Percentiles rank a stretch among this genome's conserved stretches.
phyloP scores from a whole-genome alignment of 2,797 vertebrate species.

The Phyllotis vaccarum region DNA sequence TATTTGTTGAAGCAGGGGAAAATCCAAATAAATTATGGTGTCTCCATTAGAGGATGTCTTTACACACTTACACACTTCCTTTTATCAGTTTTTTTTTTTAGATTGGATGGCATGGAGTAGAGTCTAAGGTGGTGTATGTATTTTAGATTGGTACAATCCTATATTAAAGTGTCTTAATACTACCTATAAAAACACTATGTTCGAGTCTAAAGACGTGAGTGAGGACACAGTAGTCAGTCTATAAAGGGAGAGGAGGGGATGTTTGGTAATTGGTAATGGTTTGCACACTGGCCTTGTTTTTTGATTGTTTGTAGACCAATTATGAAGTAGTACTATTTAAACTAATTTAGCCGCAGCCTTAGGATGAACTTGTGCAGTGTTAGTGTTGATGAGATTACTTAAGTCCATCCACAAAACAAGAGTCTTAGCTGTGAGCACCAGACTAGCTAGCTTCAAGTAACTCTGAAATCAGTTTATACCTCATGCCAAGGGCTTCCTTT shows the following conservation, averaged over 20 bases:
- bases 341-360: not conserved
- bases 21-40: not conserved
- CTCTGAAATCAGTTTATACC: not conserved
- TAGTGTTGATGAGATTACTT: not conserved
- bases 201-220: not conserved
- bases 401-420: not conserved
- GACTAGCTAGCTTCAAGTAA: not conserved
- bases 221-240: not conserved
- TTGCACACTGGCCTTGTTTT: not conserved
- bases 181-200: not conserved
- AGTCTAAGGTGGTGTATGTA: not conserved
- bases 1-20: not conserved
- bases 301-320: slow-evolving; percentile 9
- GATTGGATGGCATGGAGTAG: not conserved
- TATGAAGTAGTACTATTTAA: not conserved
- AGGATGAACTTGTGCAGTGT: not conserved
- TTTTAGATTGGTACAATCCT: not conserved
- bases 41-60: not conserved
- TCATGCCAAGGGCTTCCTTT: not conserved
- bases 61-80: not conserved
- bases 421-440: not conserved
- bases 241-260: not conserved
- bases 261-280: not conserved
- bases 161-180: not conserved
- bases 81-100: not conserved